A percentile compares a stretch with the other conserved stretches of the same genome.
Evolutionary conservation across 2,797 vertebrate genomes (phyloP).

Genomic region (Hyperoplus lanceolatus): DNA sequence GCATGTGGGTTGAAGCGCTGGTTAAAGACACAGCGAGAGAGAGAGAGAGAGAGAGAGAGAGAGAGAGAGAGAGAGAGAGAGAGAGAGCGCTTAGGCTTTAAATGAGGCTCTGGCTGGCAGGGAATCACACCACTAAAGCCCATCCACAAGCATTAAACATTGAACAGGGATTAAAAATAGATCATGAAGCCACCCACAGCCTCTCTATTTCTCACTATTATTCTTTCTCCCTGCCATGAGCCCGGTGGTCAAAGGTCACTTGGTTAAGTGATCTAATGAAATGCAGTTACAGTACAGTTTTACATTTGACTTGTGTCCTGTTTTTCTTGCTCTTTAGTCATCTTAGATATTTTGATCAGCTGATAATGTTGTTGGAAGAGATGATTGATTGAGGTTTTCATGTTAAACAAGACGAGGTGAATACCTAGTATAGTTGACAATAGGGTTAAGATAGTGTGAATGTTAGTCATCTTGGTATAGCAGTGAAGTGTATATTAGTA

Average conservation of each 20-base stretch:
- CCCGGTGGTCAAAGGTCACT: conserved; percentile 7
- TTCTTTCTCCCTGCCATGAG: conserved; percentile 7
- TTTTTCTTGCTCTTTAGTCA: background rate
- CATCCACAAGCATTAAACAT: conserved; percentile 39
- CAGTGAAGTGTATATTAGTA: no score
- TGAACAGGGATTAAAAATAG: conserved; percentile 56
- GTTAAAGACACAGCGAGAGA: conserved; percentile 11
- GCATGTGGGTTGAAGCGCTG: conserved; percentile 9
- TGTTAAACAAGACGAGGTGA: no score
- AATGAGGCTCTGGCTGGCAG: conserved; percentile 16
- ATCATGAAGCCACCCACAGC: conserved; percentile 21
- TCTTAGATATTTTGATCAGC: background rate
- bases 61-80: conserved; percentile 9
- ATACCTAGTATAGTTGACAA: no score
- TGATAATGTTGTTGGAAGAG: background rate
- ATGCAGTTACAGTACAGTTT: background rate
- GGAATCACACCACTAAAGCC: conserved; percentile 24
- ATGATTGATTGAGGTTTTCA: background rate
- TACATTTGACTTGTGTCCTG: background rate
- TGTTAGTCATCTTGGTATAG: no score
- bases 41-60: conserved; percentile 8
- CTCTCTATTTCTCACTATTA: conserved; percentile 2
- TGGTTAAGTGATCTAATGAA: background rate
- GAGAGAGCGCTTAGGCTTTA: conserved; percentile 26
- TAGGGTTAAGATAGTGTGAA: no score